Base-by-base conservation (phyloP, 1,140 invertebrate species). In the Popillia japonica region DNA sequence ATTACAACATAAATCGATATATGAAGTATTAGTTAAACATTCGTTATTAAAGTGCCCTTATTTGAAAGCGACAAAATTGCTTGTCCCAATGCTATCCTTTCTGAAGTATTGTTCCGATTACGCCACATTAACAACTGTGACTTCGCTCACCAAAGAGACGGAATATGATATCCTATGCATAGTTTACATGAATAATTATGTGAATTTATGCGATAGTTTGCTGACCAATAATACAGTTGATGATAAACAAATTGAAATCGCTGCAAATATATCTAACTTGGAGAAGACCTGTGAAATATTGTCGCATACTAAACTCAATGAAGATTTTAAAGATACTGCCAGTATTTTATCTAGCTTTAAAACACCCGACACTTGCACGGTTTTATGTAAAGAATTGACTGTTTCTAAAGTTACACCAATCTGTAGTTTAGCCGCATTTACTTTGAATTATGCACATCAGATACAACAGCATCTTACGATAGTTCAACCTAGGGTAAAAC, bases 11-110 rank as follows among this genome's bases (percentile, higher is more conserved):
- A 22, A 23, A 22, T 23, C 20, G 7, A 23, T 68, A 34, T 68
- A 68, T 7, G 61, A 68, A 6, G 3, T 23, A 23, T 68, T 68
- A 27, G 6, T 68, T 7, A 11, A 68, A 9, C 11, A 68, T 27
- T 68, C 61, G 22, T 22, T 10, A 27, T 68, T 22, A 68, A 74
- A 74, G 72, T 74, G 72, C 14, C 17, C 72, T 41, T 74, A 74
- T 42, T 27, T 74, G 17, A 40, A 44, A 74, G 40, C 11, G 6
- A 74, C 40, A 41, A 40, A 40, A n/a, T 40, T 74, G 40, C 41
- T 74, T 8, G 72, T 41, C 6, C 72, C 72, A 40, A n/a, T 1
- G 22, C 72, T 34, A 11, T n/a, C 34, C 8, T 74, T 74, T 74
- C 40, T 74, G 10, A 42, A 41, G 11, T 0, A n/a, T 6, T 74